phyloP scores from a whole-genome alignment of 2,113 vertebrate genomes.

The Excalfactoria chinensis region DNA sequence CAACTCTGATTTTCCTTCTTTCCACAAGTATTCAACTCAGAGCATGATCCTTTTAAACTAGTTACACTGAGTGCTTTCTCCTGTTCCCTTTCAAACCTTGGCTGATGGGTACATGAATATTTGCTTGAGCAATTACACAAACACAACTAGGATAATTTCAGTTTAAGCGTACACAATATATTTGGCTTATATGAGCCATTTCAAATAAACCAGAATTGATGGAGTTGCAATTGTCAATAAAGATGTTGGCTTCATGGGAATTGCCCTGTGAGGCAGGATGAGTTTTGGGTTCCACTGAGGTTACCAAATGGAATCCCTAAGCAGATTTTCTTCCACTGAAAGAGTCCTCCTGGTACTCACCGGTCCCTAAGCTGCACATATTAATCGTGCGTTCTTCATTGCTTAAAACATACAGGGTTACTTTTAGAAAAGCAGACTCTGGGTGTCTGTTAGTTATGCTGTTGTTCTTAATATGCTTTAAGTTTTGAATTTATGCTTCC shows the following conservation, averaged over 20 bases:
- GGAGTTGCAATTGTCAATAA: slow-evolving; percentile 30
- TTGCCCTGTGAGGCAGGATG: not conserved
- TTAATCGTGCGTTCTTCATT: not conserved
- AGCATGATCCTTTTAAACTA: not conserved
- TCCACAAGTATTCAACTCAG: not conserved
- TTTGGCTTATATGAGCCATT: not conserved
- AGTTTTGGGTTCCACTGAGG: slow-evolving; percentile 13
- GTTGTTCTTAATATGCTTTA: not conserved
- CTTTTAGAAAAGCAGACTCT: not conserved
- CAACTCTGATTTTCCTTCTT: not conserved
- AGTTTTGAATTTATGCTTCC: not conserved
- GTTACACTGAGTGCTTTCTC: not conserved
- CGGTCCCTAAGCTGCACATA: not conserved
- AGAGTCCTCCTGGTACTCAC: not conserved
- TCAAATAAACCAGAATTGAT: slow-evolving; percentile 11
- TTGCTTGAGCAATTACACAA: not conserved
- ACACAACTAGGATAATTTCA: not conserved
- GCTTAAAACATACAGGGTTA: not conserved
- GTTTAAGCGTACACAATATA: not conserved
- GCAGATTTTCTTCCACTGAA: not conserved
- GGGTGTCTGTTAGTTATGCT: not conserved
- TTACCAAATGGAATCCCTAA: not conserved
- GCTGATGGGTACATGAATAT: not conserved
- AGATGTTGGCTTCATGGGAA: slow-evolving; percentile 13
- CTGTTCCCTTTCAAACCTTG: not conserved